Conservation (phyloP, 1,140 invertebrate species). For the Cephus cinctus region DNA sequence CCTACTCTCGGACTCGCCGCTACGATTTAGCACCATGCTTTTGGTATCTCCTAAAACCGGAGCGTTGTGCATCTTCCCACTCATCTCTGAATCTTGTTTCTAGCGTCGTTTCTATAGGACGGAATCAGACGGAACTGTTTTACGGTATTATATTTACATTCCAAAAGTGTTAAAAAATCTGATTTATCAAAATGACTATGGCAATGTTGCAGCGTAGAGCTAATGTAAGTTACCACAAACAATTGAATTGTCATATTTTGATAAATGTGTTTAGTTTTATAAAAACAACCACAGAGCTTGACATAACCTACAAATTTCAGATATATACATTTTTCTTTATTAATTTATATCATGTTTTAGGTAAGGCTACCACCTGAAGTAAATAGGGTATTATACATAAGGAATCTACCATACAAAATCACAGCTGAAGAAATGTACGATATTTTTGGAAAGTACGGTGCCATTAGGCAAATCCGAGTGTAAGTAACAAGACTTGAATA, state of each 20-base stretch:
- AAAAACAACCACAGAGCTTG: too few species aligned
- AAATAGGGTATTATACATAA: conserved; percentile 94
- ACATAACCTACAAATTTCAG: too few species aligned
- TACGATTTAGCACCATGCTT: too few species aligned
- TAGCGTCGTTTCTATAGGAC: too few species aligned
- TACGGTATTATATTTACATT: too few species aligned
- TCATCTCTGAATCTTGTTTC: too few species aligned
- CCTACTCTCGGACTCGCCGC: too few species aligned
- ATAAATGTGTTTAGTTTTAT: conserved; percentile 7
- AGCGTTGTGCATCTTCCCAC: too few species aligned
- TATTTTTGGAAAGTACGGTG: conserved; percentile 99
- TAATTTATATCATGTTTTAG: conserved; percentile 55
- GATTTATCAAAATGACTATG: conserved; percentile 57
- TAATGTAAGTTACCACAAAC: conserved; percentile 54
- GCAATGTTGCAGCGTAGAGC: conserved; percentile 61
- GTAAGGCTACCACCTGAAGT: conserved; percentile 97
- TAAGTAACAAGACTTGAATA: conserved; percentile 61
- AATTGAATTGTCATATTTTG: conserved; percentile 9
- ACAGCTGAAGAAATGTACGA: conserved; percentile 99
- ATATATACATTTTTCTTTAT: too few species aligned
- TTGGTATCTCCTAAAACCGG: too few species aligned
- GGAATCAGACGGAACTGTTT: too few species aligned
- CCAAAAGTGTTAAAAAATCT: too few species aligned
- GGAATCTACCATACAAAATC: conserved; percentile 99
- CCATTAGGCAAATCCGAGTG: conserved; percentile 97